Evolutionary conservation across 92 coral and sea anemone species (phyloP).

Genomic region (Galaxea fascicularis): DNA sequence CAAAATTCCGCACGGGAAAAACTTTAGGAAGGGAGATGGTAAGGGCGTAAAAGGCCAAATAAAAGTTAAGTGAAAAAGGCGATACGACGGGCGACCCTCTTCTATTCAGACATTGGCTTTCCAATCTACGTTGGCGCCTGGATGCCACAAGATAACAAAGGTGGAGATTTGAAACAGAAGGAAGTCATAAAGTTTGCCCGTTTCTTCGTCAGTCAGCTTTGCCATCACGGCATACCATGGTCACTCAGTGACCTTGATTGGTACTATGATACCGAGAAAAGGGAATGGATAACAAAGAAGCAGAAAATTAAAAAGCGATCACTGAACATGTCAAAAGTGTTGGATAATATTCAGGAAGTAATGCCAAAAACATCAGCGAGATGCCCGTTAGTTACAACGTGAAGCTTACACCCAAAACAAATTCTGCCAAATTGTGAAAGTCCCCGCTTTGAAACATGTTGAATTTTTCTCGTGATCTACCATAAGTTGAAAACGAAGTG

Average conservation of each 20-base stretch:
- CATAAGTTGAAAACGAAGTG: too few relatives aligned
- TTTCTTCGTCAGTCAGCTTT: constrained; percentile 50
- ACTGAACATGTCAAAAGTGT: constrained; percentile 57
- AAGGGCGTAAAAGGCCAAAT: constrained; percentile 17
- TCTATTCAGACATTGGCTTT: constrained; percentile 3
- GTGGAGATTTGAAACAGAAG: constrained; percentile 23
- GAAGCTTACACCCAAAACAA: too few relatives aligned
- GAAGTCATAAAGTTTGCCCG: constrained; percentile 69
- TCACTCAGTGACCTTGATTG: constrained; percentile 72
- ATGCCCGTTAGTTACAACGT: too few relatives aligned
- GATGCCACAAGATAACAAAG: constrained; percentile 65
- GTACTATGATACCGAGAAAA: constrained; percentile 68
- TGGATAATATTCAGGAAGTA: constrained; percentile 59
- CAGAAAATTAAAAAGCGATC: constrained; percentile 29
- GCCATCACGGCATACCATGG: constrained; percentile 58
- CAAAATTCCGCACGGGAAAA: constrained; percentile 46
- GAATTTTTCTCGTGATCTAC: too few relatives aligned
- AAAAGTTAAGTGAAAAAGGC: constrained; percentile 38
- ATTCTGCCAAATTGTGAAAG: too few relatives aligned
- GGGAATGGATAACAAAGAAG: constrained; percentile 56
- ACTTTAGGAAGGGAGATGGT: constrained; percentile 69
- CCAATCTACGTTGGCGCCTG: constrained; percentile 72
- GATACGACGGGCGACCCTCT: constrained; percentile 45
- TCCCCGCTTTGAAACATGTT: too few relatives aligned
- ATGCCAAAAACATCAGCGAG: too few relatives aligned